Evolutionary conservation across 2,888 invertebrate species (phyloP), one percentile per base, ranked within the genome.

Genomic region (Meteorus cinctellus): DNA sequence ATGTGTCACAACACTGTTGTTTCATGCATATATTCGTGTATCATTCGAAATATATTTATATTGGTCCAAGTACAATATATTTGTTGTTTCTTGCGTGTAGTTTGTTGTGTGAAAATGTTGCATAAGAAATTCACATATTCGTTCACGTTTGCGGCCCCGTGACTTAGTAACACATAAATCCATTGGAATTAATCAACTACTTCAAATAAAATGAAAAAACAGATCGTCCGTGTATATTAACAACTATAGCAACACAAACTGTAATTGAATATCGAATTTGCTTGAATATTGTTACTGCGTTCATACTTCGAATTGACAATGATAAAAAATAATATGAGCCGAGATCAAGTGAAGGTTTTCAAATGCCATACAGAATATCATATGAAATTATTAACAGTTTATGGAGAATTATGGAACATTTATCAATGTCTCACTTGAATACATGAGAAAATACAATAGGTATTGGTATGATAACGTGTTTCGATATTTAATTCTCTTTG

Each of bases 111-210:
- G 83, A 81, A 82, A 81, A 78, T 63, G 81, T 85, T 84, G 83
- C 83, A 83, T 84, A 84, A 86, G 81, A 75, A 78, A 70, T 62
- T 69, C 68, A 74, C 66, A 75, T 77, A 76, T 74, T 63, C 24
- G 77, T 83, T 83, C 86, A 87, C 87, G 87, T 85, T 86, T 74
- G 73, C 78, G 75, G 86, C 86, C 86, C 81, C 86, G 87, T 86
- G 87, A 87, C 83, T 84, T n/a, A 55, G 48, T 14, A 41, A 51
- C 69, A 29, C 31, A 48, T 19, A 51, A 55, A 51, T 12, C 14
- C n/a, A 45, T 48, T 45, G 10, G 10, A 41, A 55, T 31, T 0
- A 16, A 55, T 69, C 69, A 51, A 55, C 55, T 51, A 41, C 14
- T 16, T 45, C 31, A 68, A 1, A 31, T 14, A 1, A 31, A 31